These are phyloP conservation scores for Philopotamus ludificatus DNA, from an alignment of 1,140 invertebrate species.

Conservation along the genomic window DNA sequence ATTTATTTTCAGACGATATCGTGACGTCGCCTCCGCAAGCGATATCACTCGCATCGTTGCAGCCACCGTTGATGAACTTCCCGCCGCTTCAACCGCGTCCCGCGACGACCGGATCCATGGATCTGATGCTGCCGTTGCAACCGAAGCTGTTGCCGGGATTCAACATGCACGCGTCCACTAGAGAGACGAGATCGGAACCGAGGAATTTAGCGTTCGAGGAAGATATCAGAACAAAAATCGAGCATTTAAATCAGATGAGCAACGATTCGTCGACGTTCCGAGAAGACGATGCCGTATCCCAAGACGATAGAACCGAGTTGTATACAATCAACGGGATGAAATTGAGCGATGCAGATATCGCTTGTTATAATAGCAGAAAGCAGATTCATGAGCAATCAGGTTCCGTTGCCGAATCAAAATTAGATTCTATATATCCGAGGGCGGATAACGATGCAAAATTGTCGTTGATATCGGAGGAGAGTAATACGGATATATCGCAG, in stretches of 20 bases:
- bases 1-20: slow-evolving; percentile 51
- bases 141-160: slow-evolving; percentile 59
- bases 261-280: slow-evolving; percentile 20
- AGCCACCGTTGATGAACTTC: slow-evolving; percentile 53
- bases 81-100: slow-evolving; percentile 64
- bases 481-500: slow-evolving; percentile 32
- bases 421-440: slow-evolving; percentile 8
- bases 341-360: background rate
- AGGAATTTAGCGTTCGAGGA: slow-evolving; percentile 34
- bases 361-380: slow-evolving; percentile 2
- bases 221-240: slow-evolving; percentile 29
- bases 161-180: slow-evolving; percentile 27
- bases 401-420: background rate
- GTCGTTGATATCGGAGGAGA: slow-evolving; percentile 39
- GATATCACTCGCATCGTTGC: slow-evolving; percentile 53
- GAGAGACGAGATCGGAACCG: slow-evolving; percentile 35
- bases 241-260: slow-evolving; percentile 33
- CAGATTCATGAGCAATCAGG: background rate
- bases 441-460: slow-evolving; percentile 32
- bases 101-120: slow-evolving; percentile 64
- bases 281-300: slow-evolving; percentile 6
- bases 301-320: slow-evolving; percentile 6
- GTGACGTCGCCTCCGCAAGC: slow-evolving; percentile 53
- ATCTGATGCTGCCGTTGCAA: slow-evolving; percentile 65
- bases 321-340: background rate